Evolutionary conservation across 92 coral and sea anemone species (phyloP).

Genomic region (Siderastrea radians): DNA sequence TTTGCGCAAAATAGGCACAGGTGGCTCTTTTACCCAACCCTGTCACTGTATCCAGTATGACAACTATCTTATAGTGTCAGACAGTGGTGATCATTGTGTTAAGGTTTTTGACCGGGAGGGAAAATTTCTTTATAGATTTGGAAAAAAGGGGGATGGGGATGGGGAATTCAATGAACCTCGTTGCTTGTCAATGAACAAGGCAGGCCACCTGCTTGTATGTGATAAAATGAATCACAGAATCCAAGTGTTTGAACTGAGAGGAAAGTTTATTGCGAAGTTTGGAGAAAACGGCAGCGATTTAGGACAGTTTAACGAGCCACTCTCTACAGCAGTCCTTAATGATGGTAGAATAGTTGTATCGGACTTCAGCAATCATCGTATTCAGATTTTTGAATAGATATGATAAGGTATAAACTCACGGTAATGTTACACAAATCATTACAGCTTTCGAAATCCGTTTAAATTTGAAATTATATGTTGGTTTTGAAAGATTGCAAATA

Average conservation of each 20-base stretch:
- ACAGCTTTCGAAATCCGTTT: not conserved
- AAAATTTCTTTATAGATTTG: constrained; percentile 1
- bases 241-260: constrained; percentile 16
- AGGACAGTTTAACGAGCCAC: not conserved
- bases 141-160: constrained; percentile 16
- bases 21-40: not conserved
- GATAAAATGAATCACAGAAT: not conserved
- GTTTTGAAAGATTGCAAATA: no score
- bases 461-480: not conserved
- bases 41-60: constrained; percentile 11
- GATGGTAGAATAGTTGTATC: constrained; percentile 23
- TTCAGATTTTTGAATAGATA: constrained; percentile 10
- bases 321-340: constrained; percentile 4
- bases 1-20: not conserved
- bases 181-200: constrained; percentile 22
- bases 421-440: no score
- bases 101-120: not conserved
- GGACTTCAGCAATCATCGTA: not conserved
- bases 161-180: not conserved
- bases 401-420: not conserved
- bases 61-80: constrained; percentile 3
- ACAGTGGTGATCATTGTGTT: not conserved
- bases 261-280: constrained; percentile 4
- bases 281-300: not conserved
- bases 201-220: constrained; percentile 34